phyloP scores from a whole-genome alignment of 2,888 invertebrate genomes.

The Drosophila mimica region DNA sequence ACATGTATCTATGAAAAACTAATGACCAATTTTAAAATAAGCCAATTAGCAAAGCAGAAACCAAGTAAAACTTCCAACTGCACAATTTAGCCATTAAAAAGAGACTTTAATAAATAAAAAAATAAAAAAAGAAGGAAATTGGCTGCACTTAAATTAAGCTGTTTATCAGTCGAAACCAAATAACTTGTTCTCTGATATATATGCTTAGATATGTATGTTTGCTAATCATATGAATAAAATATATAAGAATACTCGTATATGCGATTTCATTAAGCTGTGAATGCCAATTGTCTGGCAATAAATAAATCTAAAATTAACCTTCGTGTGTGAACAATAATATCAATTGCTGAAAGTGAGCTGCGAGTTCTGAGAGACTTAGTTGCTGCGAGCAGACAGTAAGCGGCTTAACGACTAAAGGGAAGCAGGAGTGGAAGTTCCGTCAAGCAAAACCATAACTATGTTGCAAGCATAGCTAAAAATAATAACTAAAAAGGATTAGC shows the following conservation, averaged over 20 bases:
- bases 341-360: slow-evolving; percentile 64
- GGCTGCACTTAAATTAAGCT: slow-evolving; percentile 1
- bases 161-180: slow-evolving; percentile 32
- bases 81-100: not conserved
- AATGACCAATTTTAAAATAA: not conserved
- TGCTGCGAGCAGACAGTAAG: slow-evolving; percentile 45
- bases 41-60: not conserved
- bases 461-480: slow-evolving; percentile 52
- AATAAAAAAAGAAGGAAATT: not conserved
- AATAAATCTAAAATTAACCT: slow-evolving; percentile 59
- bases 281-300: slow-evolving; percentile 45
- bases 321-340: slow-evolving; percentile 41
- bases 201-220: slow-evolving; percentile 2
- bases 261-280: slow-evolving; percentile 49
- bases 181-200: slow-evolving; percentile 26
- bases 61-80: not conserved
- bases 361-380: slow-evolving; percentile 30
- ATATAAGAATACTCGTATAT: slow-evolving; percentile 5
- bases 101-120: not conserved
- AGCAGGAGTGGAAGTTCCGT: slow-evolving; percentile 36
- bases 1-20: not conserved
- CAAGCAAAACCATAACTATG: slow-evolving; percentile 71
- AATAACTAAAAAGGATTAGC: slow-evolving; percentile 72
- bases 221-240: slow-evolving; percentile 29
- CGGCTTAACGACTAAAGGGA: slow-evolving; percentile 53